Evolutionary conservation across 2,113 vertebrate species (phyloP).

Genomic region (Myxocyprinus asiaticus): DNA sequence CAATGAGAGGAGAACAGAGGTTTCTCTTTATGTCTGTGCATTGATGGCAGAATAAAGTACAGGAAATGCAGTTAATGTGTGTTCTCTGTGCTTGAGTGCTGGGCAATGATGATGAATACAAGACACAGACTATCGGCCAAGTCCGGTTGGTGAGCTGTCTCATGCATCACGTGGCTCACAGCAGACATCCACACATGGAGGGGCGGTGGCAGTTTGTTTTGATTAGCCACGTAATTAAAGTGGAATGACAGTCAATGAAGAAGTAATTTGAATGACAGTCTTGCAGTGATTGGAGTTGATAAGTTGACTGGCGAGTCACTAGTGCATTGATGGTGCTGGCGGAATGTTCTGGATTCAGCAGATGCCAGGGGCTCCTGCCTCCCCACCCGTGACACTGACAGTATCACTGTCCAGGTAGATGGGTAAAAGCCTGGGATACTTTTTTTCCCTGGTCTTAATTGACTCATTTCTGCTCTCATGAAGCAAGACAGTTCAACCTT

Average conservation of each 20-base stretch:
- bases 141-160: slow-evolving; percentile 60
- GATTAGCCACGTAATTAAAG: slow-evolving; percentile 74
- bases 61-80: slow-evolving; percentile 17
- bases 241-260: slow-evolving; percentile 70
- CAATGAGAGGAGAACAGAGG: not conserved
- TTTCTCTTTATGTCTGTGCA: slow-evolving; percentile 15
- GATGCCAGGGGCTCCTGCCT: not conserved
- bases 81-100: slow-evolving; percentile 7
- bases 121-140: slow-evolving; percentile 25
- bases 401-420: slow-evolving; percentile 40
- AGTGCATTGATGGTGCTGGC: slow-evolving; percentile 42
- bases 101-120: slow-evolving; percentile 58
- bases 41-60: slow-evolving; percentile 23
- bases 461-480: slow-evolving; percentile 50
- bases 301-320: slow-evolving; percentile 63
- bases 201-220: slow-evolving; percentile 63
- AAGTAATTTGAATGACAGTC: slow-evolving; percentile 68
- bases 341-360: slow-evolving; percentile 36
- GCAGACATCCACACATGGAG: slow-evolving; percentile 53
- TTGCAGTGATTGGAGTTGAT: slow-evolving; percentile 66
- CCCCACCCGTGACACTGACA: slow-evolving; percentile 27
- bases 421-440: slow-evolving; percentile 42
- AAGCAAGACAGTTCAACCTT: slow-evolving; percentile 38
- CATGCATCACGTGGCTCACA: slow-evolving; percentile 59
- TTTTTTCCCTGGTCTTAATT: slow-evolving; percentile 31